Base-by-base conservation (phyloP, 2,888 invertebrate species). In the Leucozona laternaria region DNA sequence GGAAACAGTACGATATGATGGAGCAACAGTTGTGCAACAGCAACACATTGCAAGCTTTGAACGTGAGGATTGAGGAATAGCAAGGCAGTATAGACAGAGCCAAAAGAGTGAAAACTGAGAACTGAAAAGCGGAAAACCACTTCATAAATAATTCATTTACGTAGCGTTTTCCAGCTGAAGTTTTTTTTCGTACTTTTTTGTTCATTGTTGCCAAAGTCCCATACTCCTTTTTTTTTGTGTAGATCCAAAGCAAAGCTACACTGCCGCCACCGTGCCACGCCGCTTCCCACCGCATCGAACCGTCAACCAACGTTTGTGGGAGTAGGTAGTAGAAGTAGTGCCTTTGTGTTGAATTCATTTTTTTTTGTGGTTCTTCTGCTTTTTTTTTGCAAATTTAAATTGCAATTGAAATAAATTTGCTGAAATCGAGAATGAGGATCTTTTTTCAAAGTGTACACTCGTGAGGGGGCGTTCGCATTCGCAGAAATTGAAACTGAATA, bases 61-160 rank as follows among this genome's bases (percentile, higher is more conserved):
- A 81, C 81, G 71, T 81, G 77, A 62, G 73, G 75, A 72, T 57
- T n/a, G 48, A 15, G 20, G 48, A 1, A 48, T 4, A 48, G 22
- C 20, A 62, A n/a, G n/a, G 5, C 15, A 45, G 28, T 3, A 68
- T 53, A 68, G 50, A 68, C 68, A 68, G 15, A 64, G 50, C 75
- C 62, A 62, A 31, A 58, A 55, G 60, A 81, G 77, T 86, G 78
- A 71, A 86, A 86, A 82, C 82, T 81, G 82, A 86, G 86, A 86
- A 86, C 86, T 86, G 82, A 86, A 86, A 86, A 86, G 82, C 86
- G 86, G 86, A 86, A 88, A 90, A 91, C 91, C 92, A 91, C 91
- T 91, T 91, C 91, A 92, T 92, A 92, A 92, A 92, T 92, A 91
- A 92, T 92, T 92, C 91, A 92, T 91, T 92, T 91, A 90, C 90